Evolutionary conservation across 1,140 invertebrate genomes (phyloP).

Genomic region (Pseudachorutes palmiensis): DNA sequence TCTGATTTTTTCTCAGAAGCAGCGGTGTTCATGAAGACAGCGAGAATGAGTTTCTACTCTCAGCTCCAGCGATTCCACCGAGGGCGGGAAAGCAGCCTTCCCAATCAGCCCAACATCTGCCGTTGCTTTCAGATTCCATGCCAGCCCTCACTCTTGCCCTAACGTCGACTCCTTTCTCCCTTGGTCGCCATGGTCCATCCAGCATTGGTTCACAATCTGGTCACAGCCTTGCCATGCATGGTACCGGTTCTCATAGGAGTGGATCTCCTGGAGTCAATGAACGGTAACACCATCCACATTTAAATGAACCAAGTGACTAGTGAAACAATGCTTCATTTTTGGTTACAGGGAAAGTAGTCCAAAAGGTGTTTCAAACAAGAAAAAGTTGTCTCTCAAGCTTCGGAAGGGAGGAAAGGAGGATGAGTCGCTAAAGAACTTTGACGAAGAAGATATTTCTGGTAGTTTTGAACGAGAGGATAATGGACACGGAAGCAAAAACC

Average conservation of each 20-base stretch:
- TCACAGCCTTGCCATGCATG: no score
- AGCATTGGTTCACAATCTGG: background rate
- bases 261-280: background rate
- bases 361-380: slow-evolving; percentile 28
- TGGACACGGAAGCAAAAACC: slow-evolving; percentile 39
- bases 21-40: slow-evolving; percentile 53
- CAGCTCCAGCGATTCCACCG: slow-evolving; percentile 17
- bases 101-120: background rate
- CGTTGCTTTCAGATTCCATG: slow-evolving; percentile 30
- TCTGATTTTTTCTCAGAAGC: slow-evolving; percentile 45
- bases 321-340: no score
- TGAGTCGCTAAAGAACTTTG: slow-evolving; percentile 11
- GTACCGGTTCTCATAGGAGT: slow-evolving; percentile 16
- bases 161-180: slow-evolving; percentile 24
- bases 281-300: background rate
- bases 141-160: slow-evolving; percentile 30
- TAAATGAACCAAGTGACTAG: no score
- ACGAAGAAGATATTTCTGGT: slow-evolving; percentile 17
- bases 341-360: slow-evolving; percentile 27
- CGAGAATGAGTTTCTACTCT: slow-evolving; percentile 43
- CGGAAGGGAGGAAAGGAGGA: slow-evolving; percentile 26
- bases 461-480: slow-evolving; percentile 21
- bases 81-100: slow-evolving; percentile 1
- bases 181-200: background rate
- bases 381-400: slow-evolving; percentile 36